A percentile compares a stretch with the other conserved stretches of the same genome.
phyloP scores from a whole-genome alignment of 1,140 invertebrate genomes.

The Achroia grisella region DNA sequence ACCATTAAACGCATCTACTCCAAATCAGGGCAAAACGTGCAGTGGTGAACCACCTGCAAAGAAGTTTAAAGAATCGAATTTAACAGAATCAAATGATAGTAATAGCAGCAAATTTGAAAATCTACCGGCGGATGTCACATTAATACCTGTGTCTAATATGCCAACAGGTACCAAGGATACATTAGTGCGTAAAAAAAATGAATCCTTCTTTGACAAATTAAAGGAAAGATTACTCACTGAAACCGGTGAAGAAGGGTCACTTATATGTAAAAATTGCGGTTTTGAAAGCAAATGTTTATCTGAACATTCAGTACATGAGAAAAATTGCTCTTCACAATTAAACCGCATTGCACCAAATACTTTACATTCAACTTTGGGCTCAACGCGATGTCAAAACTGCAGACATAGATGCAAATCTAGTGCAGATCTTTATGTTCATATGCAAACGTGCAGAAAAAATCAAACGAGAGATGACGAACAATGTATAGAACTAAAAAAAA shows the following conservation, averaged over 20 bases:
- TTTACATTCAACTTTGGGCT: slow-evolving; percentile 73
- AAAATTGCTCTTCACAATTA: slow-evolving; percentile 73
- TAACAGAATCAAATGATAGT: slow-evolving; percentile 18
- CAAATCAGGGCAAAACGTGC: slow-evolving; percentile 43
- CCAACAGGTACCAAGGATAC: slow-evolving; percentile 31
- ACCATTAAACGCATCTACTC: slow-evolving; percentile 73
- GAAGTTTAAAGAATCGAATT: slow-evolving; percentile 46
- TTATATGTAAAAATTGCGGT: slow-evolving; percentile 83
- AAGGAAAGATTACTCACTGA: slow-evolving; percentile 81
- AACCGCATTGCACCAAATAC: slow-evolving; percentile 45
- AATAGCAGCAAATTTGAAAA: slow-evolving; percentile 33
- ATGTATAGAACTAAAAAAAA: slow-evolving; percentile 35
- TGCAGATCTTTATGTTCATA: slow-evolving; percentile 82
- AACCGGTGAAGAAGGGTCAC: slow-evolving; percentile 72
- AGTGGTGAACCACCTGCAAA: slow-evolving; percentile 53
- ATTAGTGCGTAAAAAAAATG: slow-evolving; percentile 77
- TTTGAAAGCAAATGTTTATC: slow-evolving; percentile 90
- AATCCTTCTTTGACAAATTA: slow-evolving; percentile 87
- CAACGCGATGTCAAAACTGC: slow-evolving; percentile 88
- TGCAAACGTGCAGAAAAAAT: slow-evolving; percentile 79
- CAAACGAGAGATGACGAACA: slow-evolving; percentile 36
- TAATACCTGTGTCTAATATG: slow-evolving; percentile 33
- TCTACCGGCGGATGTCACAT: slow-evolving; percentile 39
- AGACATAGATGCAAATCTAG: slow-evolving; percentile 88
- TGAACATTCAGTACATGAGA: slow-evolving; percentile 83